Evolutionary conservation across 2,113 vertebrate genomes (phyloP).

Genomic region (Spheniscus mendiculus): DNA sequence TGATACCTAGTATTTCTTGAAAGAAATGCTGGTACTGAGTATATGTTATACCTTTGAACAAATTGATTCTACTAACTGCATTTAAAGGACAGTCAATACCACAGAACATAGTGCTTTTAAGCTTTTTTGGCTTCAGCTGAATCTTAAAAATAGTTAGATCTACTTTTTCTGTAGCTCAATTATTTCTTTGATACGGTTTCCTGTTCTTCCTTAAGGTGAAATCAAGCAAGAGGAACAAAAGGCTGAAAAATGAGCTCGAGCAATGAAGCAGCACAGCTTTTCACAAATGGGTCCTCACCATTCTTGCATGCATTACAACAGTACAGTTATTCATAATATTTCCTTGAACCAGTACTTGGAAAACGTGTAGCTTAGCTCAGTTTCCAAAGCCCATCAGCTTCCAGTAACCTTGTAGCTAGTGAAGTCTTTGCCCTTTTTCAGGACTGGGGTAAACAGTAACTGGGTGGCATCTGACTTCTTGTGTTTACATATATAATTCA

Average conservation of each 20-base stretch:
- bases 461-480: background rate
- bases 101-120: background rate
- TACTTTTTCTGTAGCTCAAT: background rate
- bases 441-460: background rate
- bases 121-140: background rate
- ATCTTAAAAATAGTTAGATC: background rate
- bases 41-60: background rate
- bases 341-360: background rate
- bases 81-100: background rate
- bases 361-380: background rate
- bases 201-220: background rate
- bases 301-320: background rate
- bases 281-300: background rate
- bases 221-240: background rate
- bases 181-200: background rate
- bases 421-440: background rate
- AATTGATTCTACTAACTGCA: background rate
- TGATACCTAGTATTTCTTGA: background rate
- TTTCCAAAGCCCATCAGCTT: background rate
- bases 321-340: background rate
- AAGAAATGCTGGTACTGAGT: background rate
- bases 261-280: background rate
- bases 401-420: background rate
- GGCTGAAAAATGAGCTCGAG: background rate
- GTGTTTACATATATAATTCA: background rate